phyloP scores from a whole-genome alignment of 2,888 invertebrate genomes.

The Elmis aenea region DNA sequence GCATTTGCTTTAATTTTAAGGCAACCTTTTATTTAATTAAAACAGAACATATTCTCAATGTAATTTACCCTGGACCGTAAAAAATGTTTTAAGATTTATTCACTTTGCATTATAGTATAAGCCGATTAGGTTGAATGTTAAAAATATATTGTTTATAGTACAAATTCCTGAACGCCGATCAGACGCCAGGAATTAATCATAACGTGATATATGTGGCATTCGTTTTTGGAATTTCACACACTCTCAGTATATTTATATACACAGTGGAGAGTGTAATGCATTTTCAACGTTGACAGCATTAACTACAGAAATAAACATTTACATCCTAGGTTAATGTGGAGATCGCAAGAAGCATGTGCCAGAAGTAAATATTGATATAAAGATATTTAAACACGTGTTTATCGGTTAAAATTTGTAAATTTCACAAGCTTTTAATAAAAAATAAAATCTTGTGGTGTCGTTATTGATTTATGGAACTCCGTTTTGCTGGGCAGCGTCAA shows the following conservation, averaged over 20 bases:
- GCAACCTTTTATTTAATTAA: too few species aligned
- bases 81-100: too few species aligned
- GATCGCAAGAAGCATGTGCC: conserved; percentile 6
- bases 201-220: conserved; percentile 12
- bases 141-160: conserved; percentile 1
- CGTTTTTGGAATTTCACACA: conserved; percentile 19
- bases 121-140: too few species aligned
- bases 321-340: conserved; percentile 17
- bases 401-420: conserved; percentile 7
- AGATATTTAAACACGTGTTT: conserved; percentile 10
- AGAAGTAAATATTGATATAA: conserved; percentile 17
- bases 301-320: conserved; percentile 30
- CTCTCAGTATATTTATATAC: conserved; percentile 25
- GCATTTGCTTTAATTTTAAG: too few species aligned
- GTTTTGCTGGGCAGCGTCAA: too few species aligned
- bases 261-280: conserved; percentile 29
- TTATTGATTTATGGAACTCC: too few species aligned
- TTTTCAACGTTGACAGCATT: conserved; percentile 30
- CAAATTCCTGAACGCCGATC: conserved; percentile 2
- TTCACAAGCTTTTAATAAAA: too few species aligned
- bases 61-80: too few species aligned
- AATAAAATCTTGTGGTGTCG: too few species aligned
- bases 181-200: conserved; percentile 5
- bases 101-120: too few species aligned
- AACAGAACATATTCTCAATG: too few species aligned